Conservation (phyloP, 1,140 invertebrate genomes). For the Pemphigus obesinymphae region DNA sequence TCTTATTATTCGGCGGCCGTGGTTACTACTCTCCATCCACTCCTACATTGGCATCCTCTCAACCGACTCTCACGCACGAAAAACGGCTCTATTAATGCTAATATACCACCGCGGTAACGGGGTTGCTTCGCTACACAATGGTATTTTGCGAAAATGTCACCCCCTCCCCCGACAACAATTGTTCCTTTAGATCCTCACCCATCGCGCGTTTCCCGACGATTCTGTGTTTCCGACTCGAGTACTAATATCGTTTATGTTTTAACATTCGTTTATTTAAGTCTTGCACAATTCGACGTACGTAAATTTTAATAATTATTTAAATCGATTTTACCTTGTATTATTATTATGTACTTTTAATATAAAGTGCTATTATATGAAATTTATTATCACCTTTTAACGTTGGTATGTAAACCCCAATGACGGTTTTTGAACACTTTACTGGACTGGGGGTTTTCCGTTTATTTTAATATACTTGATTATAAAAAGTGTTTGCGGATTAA, state of each 20-base stretch:
- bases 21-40: neutral
- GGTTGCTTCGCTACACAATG: neutral
- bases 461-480: no score
- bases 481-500: no score
- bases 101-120: neutral
- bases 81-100: constrained; percentile 39
- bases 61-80: neutral
- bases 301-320: no score
- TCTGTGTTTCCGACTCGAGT: neutral
- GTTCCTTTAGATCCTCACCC: neutral
- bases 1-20: constrained; percentile 23
- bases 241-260: constrained; percentile 13
- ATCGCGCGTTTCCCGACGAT: neutral
- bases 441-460: no score
- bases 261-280: neutral
- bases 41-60: neutral
- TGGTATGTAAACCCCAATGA: no score
- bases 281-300: neutral
- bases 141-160: constrained; percentile 14
- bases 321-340: no score
- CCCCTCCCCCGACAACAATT: neutral
- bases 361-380: no score
- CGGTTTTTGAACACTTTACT: no score
- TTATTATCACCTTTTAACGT: no score
- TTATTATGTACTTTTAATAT: no score